Conservation (phyloP, 1,140 invertebrate genomes). For the Pogonomyrmex barbatus region DNA sequence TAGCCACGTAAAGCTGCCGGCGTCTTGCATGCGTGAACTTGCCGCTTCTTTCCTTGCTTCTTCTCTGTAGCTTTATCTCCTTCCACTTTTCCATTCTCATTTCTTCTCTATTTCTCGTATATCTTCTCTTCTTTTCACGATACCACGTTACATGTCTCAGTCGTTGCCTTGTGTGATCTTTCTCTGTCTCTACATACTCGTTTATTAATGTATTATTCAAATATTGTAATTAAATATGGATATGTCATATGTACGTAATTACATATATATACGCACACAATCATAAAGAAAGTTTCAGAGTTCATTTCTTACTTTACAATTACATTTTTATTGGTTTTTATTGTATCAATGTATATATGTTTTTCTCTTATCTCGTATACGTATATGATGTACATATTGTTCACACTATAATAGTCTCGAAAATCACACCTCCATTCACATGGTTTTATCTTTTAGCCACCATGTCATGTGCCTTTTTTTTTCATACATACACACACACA, state of each 20-base stretch:
- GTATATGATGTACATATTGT: not conserved
- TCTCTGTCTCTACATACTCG: not conserved
- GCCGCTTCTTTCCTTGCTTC: conserved; percentile 49
- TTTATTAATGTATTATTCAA: not conserved
- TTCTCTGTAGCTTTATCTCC: not conserved
- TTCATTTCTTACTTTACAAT: not conserved
- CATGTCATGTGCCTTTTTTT: conserved; percentile 3
- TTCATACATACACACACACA: not conserved
- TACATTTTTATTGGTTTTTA: not conserved
- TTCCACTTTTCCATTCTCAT: conserved; percentile 4
- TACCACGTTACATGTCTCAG: conserved; percentile 23
- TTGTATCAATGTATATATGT: not conserved
- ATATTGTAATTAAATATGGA: conserved; percentile 9
- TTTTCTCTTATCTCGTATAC: not conserved
- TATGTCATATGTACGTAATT: not conserved
- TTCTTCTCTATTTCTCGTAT: not conserved
- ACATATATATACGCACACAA: not conserved
- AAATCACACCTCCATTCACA: conserved; percentile 14
- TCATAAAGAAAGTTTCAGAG: not conserved
- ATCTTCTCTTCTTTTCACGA: conserved; percentile 15
- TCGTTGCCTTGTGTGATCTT: not conserved
- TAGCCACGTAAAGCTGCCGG: conserved; percentile 71
- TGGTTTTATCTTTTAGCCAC: conserved; percentile 9
- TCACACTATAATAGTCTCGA: not conserved
- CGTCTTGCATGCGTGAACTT: conserved; percentile 68